Evolutionary conservation across 2,888 invertebrate genomes (phyloP).

Genomic region (Coleophora deauratella): DNA sequence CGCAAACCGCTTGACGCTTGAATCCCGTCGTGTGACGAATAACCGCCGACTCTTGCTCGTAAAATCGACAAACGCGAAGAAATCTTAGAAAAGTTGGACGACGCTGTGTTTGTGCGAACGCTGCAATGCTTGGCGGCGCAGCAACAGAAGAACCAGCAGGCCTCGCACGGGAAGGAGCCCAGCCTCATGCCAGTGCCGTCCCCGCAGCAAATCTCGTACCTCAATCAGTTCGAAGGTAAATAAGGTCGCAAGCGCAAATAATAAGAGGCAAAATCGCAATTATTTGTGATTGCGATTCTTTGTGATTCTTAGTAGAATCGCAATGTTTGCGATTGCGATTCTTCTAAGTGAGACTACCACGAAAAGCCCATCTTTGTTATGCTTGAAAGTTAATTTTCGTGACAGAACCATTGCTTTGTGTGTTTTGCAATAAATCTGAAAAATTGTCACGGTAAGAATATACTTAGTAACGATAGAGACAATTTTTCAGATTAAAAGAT

Average conservation of each 20-base stretch:
- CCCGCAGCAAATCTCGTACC: slow-evolving; percentile 96
- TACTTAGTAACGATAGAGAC: no score
- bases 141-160: slow-evolving; percentile 66
- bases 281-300: no score
- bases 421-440: slow-evolving; percentile 18
- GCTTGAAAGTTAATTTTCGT: no score
- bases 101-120: slow-evolving; percentile 70
- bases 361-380: background rate
- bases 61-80: slow-evolving; percentile 40
- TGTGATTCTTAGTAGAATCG: no score
- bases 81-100: slow-evolving; percentile 69
- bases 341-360: background rate
- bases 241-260: slow-evolving; percentile 28
- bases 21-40: slow-evolving; percentile 65
- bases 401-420: slow-evolving; percentile 3
- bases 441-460: background rate
- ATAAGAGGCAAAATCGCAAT: no score
- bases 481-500: no score
- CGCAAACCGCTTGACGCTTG: slow-evolving; percentile 72
- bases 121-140: slow-evolving; percentile 71
- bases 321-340: background rate
- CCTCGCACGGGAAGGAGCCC: slow-evolving; percentile 80
- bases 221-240: slow-evolving; percentile 92
- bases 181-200: slow-evolving; percentile 97
- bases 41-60: slow-evolving; percentile 29